Evolutionary conservation across 2,113 vertebrate genomes (phyloP).

Genomic region (Anseranas semipalmata): DNA sequence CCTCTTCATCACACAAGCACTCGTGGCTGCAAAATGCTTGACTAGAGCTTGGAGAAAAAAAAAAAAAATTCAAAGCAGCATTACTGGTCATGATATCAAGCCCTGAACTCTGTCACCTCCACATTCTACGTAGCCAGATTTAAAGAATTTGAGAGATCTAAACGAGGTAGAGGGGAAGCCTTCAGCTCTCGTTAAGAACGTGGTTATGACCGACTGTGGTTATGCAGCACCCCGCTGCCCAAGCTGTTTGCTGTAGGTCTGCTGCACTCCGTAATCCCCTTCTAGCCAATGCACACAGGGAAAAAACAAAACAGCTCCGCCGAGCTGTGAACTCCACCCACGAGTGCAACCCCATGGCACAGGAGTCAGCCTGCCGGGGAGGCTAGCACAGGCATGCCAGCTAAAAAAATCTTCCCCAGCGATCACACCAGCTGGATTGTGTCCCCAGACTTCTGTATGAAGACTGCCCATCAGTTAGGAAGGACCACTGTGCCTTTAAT

Average conservation of each 20-base stretch:
- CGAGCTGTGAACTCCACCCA: background rate
- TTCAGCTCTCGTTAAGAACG: background rate
- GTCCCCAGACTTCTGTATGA: background rate
- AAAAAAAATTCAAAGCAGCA: background rate
- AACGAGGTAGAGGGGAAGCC: fast-evolving
- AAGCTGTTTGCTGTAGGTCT: background rate
- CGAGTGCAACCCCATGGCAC: fast-evolving
- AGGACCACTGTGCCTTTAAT: background rate
- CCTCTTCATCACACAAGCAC: background rate
- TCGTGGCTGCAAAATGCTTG: fast-evolving
- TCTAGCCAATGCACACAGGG: background rate
- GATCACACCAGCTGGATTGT: background rate
- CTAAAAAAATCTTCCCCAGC: background rate
- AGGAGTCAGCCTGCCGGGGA: background rate
- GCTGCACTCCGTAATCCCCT: background rate
- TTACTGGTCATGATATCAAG: fast-evolving
- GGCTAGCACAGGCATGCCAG: background rate
- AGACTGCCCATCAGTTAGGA: background rate
- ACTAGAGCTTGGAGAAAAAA: background rate
- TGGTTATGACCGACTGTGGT: background rate
- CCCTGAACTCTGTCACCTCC: background rate
- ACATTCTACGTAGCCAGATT: background rate
- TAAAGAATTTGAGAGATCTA: background rate
- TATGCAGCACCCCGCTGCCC: background rate
- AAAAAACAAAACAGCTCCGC: background rate